A percentile compares a stretch with the other conserved stretches of the same genome.
phyloP scores from a whole-genome alignment of 64 coral and sea anemone genomes.

The Dendrophyllia cribrosa region DNA sequence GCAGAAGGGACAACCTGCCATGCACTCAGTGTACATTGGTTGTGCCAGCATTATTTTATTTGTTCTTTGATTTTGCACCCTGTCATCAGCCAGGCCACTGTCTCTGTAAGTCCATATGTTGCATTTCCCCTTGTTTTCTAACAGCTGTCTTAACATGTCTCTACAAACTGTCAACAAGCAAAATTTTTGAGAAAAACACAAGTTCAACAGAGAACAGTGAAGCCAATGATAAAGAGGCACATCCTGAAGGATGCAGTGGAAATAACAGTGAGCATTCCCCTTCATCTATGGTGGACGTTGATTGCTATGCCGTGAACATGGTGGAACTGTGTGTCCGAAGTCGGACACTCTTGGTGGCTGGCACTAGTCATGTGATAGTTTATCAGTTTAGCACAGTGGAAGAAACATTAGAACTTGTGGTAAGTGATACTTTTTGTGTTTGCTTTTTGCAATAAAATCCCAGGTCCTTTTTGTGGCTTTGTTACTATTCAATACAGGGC shows the following conservation, averaged over 20 bases:
- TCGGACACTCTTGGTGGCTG: constrained; percentile 71
- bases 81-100: no score
- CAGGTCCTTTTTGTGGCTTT: no score
- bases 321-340: constrained; percentile 83
- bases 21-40: no score
- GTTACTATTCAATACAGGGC: no score
- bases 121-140: not conserved
- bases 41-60: no score
- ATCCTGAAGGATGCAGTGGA: constrained; percentile 29
- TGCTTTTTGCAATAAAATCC: no score
- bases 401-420: constrained; percentile 82
- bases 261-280: constrained; percentile 4
- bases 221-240: constrained; percentile 13
- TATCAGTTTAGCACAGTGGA: constrained; percentile 84
- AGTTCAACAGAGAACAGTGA: constrained; percentile 72
- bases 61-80: no score
- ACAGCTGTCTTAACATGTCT: constrained; percentile 69
- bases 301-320: constrained; percentile 74
- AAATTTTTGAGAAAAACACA: constrained; percentile 89
- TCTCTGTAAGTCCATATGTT: no score
- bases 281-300: constrained; percentile 58
- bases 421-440: constrained; percentile 7
- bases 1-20: no score
- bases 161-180: constrained; percentile 87
- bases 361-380: constrained; percentile 66